These are phyloP conservation scores for Leptinotarsa undecemlineata DNA, from an alignment of 1,140 invertebrate genomes.

Conservation along the genomic window DNA sequence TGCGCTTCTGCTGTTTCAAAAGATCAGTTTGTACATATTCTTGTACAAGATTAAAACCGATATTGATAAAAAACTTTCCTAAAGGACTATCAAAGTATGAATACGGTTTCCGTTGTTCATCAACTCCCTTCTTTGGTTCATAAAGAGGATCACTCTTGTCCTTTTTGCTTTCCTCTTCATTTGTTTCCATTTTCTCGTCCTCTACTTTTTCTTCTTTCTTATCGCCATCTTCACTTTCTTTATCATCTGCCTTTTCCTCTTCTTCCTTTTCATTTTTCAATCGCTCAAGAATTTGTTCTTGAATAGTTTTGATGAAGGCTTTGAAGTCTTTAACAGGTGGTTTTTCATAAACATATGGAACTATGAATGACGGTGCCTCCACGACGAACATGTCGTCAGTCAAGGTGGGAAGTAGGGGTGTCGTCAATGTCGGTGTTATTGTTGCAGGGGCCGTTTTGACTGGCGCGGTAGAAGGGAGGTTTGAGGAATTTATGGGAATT, in stretches of 20 bases:
- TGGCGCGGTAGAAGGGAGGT: conserved; percentile 25
- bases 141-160: conserved; percentile 38
- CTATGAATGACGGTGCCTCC: conserved; percentile 86
- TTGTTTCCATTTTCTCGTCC: conserved; percentile 52
- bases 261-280: conserved; percentile 52
- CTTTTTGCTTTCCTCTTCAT: not conserved
- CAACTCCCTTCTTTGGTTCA: conserved; percentile 52
- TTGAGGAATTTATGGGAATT: conserved; percentile 56
- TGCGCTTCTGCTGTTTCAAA: conserved; percentile 82
- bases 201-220: conserved; percentile 57
- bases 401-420: conserved; percentile 72
- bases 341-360: conserved; percentile 91
- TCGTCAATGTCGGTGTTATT: conserved; percentile 56
- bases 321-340: conserved; percentile 77
- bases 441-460: conserved; percentile 22
- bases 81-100: conserved; percentile 84
- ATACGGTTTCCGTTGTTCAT: conserved; percentile 56
- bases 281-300: conserved; percentile 40
- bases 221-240: conserved; percentile 54
- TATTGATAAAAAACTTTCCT: conserved; percentile 90
- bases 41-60: conserved; percentile 88
- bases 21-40: conserved; percentile 92
- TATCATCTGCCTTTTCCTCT: conserved; percentile 55
- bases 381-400: conserved; percentile 90
- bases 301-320: conserved; percentile 65